Evolutionary conservation across 2,797 vertebrate genomes (phyloP).

Genomic region (Rhincodon typus): DNA sequence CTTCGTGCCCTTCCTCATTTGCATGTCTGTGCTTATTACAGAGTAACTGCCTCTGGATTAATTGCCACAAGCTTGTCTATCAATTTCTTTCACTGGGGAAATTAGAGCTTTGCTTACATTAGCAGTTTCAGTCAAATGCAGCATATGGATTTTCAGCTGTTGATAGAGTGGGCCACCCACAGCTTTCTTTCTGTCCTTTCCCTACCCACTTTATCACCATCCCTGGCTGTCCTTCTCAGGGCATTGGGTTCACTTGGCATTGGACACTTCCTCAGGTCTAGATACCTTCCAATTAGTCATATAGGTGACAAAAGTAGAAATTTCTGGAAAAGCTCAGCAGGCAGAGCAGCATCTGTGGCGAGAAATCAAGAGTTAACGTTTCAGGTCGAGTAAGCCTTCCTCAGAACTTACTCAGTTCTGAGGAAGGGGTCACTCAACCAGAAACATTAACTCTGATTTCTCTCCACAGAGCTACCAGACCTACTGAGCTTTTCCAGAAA

Average conservation of each 20-base stretch:
- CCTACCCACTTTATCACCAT: not conserved
- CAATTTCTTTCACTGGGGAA: not conserved
- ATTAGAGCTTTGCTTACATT: not conserved
- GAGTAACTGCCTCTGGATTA: conserved; percentile 31
- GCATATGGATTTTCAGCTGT: not conserved
- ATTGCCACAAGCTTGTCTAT: conserved; percentile 6
- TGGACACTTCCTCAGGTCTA: not conserved
- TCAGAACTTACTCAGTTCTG: too few species aligned
- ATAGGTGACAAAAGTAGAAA: too few species aligned
- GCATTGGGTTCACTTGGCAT: not conserved
- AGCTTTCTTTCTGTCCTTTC: not conserved
- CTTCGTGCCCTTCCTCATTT: conserved; percentile 26
- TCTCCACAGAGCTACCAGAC: too few species aligned
- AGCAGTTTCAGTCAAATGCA: not conserved
- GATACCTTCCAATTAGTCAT: not conserved
- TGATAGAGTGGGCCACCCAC: not conserved
- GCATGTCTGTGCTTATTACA: conserved; percentile 23
- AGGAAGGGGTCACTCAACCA: too few species aligned
- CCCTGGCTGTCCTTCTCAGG: not conserved
- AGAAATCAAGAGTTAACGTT: too few species aligned
- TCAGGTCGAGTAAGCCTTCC: too few species aligned
- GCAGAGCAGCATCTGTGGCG: too few species aligned
- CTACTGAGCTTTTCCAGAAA: too few species aligned
- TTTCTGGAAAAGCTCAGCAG: too few species aligned
- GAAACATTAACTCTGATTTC: too few species aligned